A percentile compares a stretch with the other conserved stretches of the same genome.
phyloP scores from a whole-genome alignment of 2,797 vertebrate species.

The Poliocrania exsul region DNA sequence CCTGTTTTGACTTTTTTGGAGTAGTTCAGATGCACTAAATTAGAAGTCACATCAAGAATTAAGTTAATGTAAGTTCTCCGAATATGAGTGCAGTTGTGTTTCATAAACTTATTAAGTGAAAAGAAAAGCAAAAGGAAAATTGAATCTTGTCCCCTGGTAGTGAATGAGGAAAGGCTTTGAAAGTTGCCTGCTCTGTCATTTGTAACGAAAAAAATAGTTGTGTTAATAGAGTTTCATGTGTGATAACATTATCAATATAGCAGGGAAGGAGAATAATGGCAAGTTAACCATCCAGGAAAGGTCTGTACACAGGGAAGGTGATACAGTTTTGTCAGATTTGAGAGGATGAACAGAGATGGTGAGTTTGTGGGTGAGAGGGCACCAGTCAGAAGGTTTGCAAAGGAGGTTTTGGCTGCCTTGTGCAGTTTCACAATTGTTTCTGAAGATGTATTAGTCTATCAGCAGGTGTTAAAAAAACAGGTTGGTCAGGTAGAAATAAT shows the following conservation, averaged over 20 bases:
- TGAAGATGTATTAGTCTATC: neutral
- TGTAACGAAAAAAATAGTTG: neutral
- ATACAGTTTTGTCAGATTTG: neutral
- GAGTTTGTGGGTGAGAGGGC: neutral
- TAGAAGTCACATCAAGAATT: neutral
- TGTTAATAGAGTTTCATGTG: neutral
- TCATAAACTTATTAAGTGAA: neutral
- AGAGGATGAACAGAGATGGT: neutral
- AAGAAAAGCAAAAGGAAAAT: neutral
- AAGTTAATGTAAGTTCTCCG: neutral
- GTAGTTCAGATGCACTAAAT: neutral
- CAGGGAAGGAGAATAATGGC: neutral
- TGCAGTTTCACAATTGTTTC: neutral
- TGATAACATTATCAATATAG: neutral
- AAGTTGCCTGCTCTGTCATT: neutral
- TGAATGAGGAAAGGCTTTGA: neutral
- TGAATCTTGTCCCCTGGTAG: neutral
- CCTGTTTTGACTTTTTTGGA: neutral
- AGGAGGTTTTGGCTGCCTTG: neutral
- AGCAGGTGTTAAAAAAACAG: neutral
- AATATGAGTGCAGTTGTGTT: neutral
- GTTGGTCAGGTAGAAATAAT: neutral
- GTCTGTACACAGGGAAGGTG: neutral
- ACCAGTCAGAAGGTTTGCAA: accelerated
- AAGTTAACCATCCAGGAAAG: neutral